Percentiles rank a stretch among this genome's conserved stretches.
Evolutionary conservation across 2,797 vertebrate species (phyloP).

Genomic region (Acestrorhynchus altus): DNA sequence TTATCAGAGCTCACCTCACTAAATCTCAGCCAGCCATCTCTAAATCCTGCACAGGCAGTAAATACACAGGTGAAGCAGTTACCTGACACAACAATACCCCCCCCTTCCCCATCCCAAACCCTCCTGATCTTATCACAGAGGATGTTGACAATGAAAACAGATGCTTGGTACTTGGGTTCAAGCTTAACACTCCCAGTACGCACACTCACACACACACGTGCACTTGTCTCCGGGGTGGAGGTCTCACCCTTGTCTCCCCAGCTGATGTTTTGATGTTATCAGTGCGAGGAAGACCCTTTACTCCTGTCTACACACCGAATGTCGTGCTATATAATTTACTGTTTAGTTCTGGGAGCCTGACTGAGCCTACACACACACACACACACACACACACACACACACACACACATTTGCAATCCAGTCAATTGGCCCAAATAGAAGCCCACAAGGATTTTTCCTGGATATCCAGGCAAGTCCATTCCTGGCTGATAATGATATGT

Average conservation of each 20-base stretch:
- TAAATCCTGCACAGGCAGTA: constrained; percentile 80
- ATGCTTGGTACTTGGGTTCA: constrained; percentile 68
- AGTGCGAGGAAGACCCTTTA: constrained; percentile 53
- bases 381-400: constrained; percentile 59
- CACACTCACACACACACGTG: constrained; percentile 13
- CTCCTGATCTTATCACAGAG: constrained; percentile 71
- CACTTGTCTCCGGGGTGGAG: constrained; percentile 32
- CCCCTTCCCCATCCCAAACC: constrained; percentile 51
- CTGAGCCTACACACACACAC: constrained; percentile 32
- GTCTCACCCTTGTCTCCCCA: constrained; percentile 39
- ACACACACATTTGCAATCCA: constrained; percentile 59
- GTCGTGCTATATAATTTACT: constrained; percentile 65
- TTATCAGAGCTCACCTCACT: constrained; percentile 94
- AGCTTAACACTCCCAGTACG: constrained; percentile 58
- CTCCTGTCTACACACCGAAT: constrained; percentile 51
- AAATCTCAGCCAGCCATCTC: constrained; percentile 94
- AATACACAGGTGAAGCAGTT: constrained; percentile 78
- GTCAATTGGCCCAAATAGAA: no score
- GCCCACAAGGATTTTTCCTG: no score
- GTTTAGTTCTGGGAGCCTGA: constrained; percentile 54
- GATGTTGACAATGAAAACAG: constrained; percentile 75
- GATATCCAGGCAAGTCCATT: no score
- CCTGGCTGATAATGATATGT: background rate
- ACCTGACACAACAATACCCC: constrained; percentile 79
- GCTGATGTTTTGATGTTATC: constrained; percentile 67